phyloP scores from a whole-genome alignment of 2,888 invertebrate species.

The Ditylenchus weischeri region DNA sequence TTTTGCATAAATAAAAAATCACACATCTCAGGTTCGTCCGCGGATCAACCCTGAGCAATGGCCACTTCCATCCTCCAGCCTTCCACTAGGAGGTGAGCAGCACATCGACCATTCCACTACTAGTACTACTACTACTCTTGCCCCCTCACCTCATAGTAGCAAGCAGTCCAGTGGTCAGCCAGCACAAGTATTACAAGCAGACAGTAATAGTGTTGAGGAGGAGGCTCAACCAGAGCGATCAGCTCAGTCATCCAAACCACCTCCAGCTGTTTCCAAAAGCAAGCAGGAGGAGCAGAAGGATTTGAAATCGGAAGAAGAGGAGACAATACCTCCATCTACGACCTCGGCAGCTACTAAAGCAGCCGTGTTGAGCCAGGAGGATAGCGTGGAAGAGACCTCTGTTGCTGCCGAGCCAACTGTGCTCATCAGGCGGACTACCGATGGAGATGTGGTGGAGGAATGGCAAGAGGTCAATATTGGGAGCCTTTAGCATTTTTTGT shows the following conservation, averaged over 20 bases:
- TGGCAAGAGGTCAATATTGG: background rate
- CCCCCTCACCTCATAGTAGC: background rate
- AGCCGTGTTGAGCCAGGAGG: background rate
- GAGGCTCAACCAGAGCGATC: background rate
- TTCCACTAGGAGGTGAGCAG: background rate
- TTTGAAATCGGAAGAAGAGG: conserved; percentile 1
- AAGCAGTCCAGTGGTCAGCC: too few species aligned
- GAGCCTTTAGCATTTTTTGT: too few species aligned
- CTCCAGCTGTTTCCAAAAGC: too few species aligned
- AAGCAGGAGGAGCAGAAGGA: conserved; percentile 3
- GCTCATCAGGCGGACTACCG: background rate
- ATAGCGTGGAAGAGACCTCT: background rate
- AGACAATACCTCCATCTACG: background rate
- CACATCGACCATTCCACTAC: conserved; percentile 2
- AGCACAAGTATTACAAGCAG: too few species aligned
- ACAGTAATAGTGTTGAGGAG: too few species aligned
- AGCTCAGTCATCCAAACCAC: background rate
- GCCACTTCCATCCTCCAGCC: conserved; percentile 67
- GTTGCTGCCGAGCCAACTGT: background rate
- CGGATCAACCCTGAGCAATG: conserved; percentile 76
- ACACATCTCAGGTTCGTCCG: conserved; percentile 43
- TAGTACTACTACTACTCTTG: background rate
- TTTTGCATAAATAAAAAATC: background rate
- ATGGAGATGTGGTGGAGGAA: background rate
- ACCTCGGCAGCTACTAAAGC: background rate